These are phyloP conservation scores for Calosoma granatense DNA, from an alignment of 1,140 invertebrate species.

Conservation along the genomic window DNA sequence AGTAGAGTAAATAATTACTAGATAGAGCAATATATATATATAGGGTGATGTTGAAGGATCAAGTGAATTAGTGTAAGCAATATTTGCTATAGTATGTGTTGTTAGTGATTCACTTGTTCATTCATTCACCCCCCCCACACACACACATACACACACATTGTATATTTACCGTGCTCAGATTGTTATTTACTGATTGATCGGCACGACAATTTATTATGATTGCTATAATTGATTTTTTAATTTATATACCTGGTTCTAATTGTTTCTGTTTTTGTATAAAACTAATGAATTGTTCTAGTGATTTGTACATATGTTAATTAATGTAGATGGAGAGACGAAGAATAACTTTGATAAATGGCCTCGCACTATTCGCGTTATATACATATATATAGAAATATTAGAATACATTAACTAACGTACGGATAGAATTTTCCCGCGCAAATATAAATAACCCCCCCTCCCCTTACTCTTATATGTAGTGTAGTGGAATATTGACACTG, in stretches of 20 bases:
- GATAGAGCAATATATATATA: too few relatives aligned
- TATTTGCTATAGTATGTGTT: neutral
- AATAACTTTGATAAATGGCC: neutral
- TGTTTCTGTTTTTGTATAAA: neutral
- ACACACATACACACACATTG: neutral
- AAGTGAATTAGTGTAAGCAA: neutral
- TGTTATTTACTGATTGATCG: neutral
- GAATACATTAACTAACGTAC: constrained; percentile 17
- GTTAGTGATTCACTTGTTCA: too few relatives aligned
- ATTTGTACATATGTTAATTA: neutral
- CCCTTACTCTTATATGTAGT: too few relatives aligned
- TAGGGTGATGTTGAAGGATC: neutral
- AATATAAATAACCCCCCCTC: too few relatives aligned
- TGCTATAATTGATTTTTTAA: neutral
- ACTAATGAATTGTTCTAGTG: neutral
- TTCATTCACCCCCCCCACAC: too few relatives aligned
- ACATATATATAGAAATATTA: constrained; percentile 14
- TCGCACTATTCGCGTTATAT: constrained; percentile 6
- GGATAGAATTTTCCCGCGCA: too few relatives aligned
- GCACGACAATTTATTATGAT: neutral
- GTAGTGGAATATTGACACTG: too few relatives aligned
- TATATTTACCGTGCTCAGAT: neutral
- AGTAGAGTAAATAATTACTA: too few relatives aligned
- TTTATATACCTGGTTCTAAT: neutral
- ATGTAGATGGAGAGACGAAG: neutral